Base-by-base conservation (phyloP, 1,140 invertebrate species). In the Drosophila mayri region DNA sequence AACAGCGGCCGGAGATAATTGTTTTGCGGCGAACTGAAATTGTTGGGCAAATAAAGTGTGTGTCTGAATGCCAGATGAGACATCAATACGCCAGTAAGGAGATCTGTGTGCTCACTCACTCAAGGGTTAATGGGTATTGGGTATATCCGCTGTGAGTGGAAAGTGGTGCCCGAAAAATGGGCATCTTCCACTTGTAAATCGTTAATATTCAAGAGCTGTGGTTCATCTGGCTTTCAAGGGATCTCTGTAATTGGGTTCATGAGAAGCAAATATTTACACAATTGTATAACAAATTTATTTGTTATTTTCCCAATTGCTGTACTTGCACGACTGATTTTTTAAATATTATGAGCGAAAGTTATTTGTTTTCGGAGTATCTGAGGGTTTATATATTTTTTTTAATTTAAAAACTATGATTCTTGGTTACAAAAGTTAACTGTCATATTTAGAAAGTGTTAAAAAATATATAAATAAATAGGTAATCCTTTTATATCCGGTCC, bases 21-120 rank as follows among this genome's bases (percentile, higher is more conserved):
- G 64, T 46, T 73, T 63, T 76, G 76, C 62, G 43, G 38, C 61
- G 38, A 84, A 66, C 65, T 79, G 57, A 60, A 72, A 73, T 72
- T 59, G 70, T 73, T 73, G 54, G 30, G 67, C 22, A 72, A 72
- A 72, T 60, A 73, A 72, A 49, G 35, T 46, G 7, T 25, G 20
- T 43, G 43, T 22, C 50, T 60, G 37, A 73, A 73, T 49, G 54
- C 64, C 44, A 47, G 70, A 73, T 73, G 54, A 72, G 44, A 60
- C 70, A 73, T 73, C 70, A 72, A 73, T 73, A 73, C 18, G 44
- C 30, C 35, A 50, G 67, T 72, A 41, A 60, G 70, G 52, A 32
- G 68, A 70, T 71, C 32, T 40, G 22, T 44, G 47, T 37, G 62
- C 64, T 55, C 64, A 25, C n/a, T 50, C 54, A 50, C 44, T 72